Conservation (phyloP, 2,797 vertebrate genomes). For the Hafferia zeledoni region DNA sequence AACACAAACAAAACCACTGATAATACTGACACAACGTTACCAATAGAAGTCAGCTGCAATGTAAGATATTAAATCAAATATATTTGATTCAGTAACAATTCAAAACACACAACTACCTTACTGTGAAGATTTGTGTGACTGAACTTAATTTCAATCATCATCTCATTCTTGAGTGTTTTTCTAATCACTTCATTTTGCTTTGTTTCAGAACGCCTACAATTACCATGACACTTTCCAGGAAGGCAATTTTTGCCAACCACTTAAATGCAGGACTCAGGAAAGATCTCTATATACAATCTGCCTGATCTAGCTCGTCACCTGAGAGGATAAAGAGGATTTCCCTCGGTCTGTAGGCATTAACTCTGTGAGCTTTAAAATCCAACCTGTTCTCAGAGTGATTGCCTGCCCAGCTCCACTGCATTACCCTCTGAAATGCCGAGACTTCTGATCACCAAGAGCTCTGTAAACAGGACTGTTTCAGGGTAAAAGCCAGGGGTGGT, state of each 20-base stretch:
- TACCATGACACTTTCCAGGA: neutral
- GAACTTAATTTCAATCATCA: neutral
- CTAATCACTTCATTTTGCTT: neutral
- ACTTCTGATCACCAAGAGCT: neutral
- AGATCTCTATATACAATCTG: constrained; percentile 12
- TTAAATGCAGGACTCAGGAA: neutral
- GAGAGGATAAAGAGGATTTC: constrained; percentile 55
- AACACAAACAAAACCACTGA: neutral
- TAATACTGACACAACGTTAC: neutral
- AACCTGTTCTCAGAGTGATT: neutral
- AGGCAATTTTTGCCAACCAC: neutral
- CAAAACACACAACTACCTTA: neutral
- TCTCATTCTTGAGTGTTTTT: neutral
- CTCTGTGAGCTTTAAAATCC: constrained; percentile 39
- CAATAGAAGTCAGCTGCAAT: neutral
- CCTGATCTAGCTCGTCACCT: constrained; percentile 38
- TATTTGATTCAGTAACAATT: neutral
- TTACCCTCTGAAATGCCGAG: neutral
- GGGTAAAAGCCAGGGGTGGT: neutral
- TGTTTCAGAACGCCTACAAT: neutral
- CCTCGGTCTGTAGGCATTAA: constrained; percentile 27
- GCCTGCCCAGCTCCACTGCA: neutral
- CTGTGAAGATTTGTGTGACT: neutral
- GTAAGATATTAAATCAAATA: neutral
- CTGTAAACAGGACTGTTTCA: neutral